Evolutionary conservation across 2,797 vertebrate species (phyloP), one percentile per base, ranked within the genome.

Genomic region (Danio albolineatus): DNA sequence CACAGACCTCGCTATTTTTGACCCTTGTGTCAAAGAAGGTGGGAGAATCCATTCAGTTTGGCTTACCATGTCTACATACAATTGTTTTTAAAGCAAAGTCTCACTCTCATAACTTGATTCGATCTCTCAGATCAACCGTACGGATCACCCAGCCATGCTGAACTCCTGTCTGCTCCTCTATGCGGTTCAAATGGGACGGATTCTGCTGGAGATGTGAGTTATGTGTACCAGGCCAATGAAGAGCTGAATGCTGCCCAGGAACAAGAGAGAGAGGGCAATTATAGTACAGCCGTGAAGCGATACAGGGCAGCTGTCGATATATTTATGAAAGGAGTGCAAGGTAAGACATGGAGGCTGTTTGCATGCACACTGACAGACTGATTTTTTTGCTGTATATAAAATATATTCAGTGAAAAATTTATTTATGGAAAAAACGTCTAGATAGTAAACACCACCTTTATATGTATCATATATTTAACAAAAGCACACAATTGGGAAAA

Each of bases 21-120:
- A 98, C 84, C 96, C 96, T 28, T 97, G 95, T 90, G 93, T 90
- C 85, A 94, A 93, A 90, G 90, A 93, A 93, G 94, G 94, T 94
- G 17, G 3, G 16, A 1, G 9, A 41, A 17, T 53, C 9, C 36
- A 9, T 19, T 17, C 5, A 10, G 28, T 49, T 39, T 61, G 13
- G 13, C 12, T 61, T 4, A 4, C 44, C 7, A 36, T 28, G 43
- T 65, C 2, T 46, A 36, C 28, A 41, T 44, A 7, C 6, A 39
- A 62, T 16, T 10, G 5, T 6, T 57, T 44, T 44, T 44, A 0
- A 56, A 21, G 51, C 39, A 14, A 57, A 46, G 28, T 41, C 1
- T 66, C 14, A 39, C 51, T 57, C 5, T 44, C 7, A 79, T 60
- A 17, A 7, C 1, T 9, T 67, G 36, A 49, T 67, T 16, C 59